Base-by-base conservation (phyloP, 1,140 invertebrate species). In the Epicauta chinensis region DNA sequence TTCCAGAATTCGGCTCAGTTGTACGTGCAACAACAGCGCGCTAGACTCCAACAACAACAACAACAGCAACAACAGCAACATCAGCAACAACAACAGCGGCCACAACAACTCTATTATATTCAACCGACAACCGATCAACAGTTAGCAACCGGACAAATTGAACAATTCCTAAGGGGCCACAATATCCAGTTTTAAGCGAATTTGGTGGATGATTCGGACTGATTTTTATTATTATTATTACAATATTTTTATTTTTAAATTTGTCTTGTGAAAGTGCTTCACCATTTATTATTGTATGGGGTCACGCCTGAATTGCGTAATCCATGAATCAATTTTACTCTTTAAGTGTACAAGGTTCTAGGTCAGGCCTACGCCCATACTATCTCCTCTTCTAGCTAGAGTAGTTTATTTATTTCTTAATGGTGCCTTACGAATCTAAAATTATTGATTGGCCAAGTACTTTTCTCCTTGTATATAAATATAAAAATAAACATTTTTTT, bases 131-230 rank as follows among this genome's bases (percentile, higher is more conserved):
- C 67, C n/a, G 70, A 73, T 2, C 72, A 75, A 55, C 50, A 13
- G 10, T 36, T 60, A 9, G 61, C 76, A 3, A 73, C 78, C 2
- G 72, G 75, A 23, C 86, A 88, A 64, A 88, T 90, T 62, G 86
- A 89, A 65, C 83, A 86, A 31, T 90, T 89, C 71, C 77, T 90
- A 34, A 77, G 85, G 66, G 82, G 82, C 32, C 81, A 84, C 63
- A 81, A 81, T 62, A 78, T 83, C 59, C 75, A 78, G 56, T 81
- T 81, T 67, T 82, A 79, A n/a, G n/a, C n/a, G n/a, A n/a, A n/a
- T n/a, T n/a, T n/a, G n/a, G n/a, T n/a, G n/a, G n/a, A 69, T 38
- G 48, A 30, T 30, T 30, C 10, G 10, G 32, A n/a, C 12, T 34
- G 10, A 9, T 34, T 34, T 3, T 34, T 11, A 34, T 34, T 34